phyloP scores from a whole-genome alignment of 2,888 invertebrate genomes.

The Ceramica pisi region DNA sequence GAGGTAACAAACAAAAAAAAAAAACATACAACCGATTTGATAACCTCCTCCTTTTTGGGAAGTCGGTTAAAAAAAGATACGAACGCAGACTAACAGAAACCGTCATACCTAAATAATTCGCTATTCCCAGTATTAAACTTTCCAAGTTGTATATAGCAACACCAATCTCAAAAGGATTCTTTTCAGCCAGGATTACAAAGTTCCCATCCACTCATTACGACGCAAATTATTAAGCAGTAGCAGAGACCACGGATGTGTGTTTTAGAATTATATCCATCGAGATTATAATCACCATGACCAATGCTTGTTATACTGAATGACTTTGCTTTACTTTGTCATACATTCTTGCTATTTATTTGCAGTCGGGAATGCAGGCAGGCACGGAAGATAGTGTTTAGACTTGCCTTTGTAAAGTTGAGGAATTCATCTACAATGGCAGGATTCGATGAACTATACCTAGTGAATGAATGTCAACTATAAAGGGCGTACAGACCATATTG shows the following conservation, averaged over 20 bases:
- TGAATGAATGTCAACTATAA: too few relatives aligned
- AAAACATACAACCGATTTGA: too few relatives aligned
- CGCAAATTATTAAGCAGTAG: slow-evolving; percentile 74
- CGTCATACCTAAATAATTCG: background rate
- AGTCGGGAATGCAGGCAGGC: slow-evolving; percentile 1
- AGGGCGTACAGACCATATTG: too few relatives aligned
- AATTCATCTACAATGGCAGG: background rate
- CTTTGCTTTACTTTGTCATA: slow-evolving; percentile 63
- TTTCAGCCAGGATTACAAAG: slow-evolving; percentile 67
- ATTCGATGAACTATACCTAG: background rate
- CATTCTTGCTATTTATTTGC: slow-evolving; percentile 39
- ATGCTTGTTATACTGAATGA: slow-evolving; percentile 77
- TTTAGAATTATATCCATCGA: slow-evolving; percentile 73
- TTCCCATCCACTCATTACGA: slow-evolving; percentile 77
- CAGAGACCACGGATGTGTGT: slow-evolving; percentile 59
- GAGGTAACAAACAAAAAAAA: too few relatives aligned
- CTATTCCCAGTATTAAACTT: background rate
- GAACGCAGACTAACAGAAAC: too few relatives aligned
- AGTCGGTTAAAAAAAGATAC: too few relatives aligned
- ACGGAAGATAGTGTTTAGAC: slow-evolving; percentile 15
- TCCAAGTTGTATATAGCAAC: slow-evolving; percentile 53
- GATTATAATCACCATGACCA: slow-evolving; percentile 63
- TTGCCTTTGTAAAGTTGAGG: background rate
- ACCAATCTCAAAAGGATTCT: slow-evolving; percentile 63
- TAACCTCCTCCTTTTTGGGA: too few relatives aligned